A percentile compares a stretch with the other conserved stretches of the same genome.
Evolutionary conservation across 1,140 invertebrate species (phyloP).

Genomic region (Mizuhopecten yessoensis): DNA sequence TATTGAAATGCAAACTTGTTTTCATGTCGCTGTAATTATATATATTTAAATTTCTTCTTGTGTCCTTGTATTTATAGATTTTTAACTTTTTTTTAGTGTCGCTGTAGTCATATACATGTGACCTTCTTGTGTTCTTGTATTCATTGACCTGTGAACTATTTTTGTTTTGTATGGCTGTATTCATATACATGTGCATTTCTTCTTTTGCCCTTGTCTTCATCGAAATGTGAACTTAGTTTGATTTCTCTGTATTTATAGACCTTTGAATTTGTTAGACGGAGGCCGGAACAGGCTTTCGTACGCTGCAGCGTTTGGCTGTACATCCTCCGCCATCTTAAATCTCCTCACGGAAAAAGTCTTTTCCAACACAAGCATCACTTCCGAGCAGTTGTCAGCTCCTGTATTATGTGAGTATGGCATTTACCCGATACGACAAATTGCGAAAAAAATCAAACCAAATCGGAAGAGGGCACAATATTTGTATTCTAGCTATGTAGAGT

Average conservation of each 20-base stretch:
- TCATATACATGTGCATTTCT: background rate
- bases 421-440: no score
- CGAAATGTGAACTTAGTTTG: no score
- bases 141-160: no score
- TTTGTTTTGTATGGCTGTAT: background rate
- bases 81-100: no score
- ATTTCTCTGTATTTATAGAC: background rate
- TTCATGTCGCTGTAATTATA: background rate
- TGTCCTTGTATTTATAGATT: no score
- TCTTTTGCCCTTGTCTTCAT: no score
- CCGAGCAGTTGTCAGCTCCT: background rate
- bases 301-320: constrained; percentile 3
- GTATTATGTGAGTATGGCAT: background rate
- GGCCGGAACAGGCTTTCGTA: background rate
- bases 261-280: background rate
- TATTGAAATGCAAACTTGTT: background rate
- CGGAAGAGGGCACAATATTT: no score
- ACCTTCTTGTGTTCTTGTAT: no score
- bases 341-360: background rate
- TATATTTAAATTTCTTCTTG: background rate
- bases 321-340: background rate
- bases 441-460: no score
- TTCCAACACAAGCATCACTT: no score
- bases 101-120: background rate
- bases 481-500: no score